These are phyloP conservation scores for Pelecanoides urinatrix DNA, from an alignment of 2,113 vertebrate genomes.

Conservation along the genomic window DNA sequence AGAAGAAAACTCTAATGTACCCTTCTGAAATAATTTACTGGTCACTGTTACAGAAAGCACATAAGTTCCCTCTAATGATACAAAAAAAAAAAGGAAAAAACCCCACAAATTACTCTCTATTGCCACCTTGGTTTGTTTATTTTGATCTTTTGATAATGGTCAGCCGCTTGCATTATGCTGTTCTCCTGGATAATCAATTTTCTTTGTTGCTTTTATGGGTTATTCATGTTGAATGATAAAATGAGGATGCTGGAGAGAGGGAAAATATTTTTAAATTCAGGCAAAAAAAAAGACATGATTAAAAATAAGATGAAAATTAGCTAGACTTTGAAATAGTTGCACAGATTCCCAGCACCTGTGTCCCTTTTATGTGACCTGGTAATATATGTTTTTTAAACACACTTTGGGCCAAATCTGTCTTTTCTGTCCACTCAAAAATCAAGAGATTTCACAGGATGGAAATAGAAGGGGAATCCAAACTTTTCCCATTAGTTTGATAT, in stretches of 20 bases:
- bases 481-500: not conserved
- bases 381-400: not conserved
- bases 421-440: not conserved
- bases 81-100: not conserved
- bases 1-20: not conserved
- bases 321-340: not conserved
- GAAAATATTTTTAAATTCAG: not conserved
- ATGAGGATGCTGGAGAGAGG: not conserved
- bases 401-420: not conserved
- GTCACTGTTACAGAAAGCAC: not conserved
- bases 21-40: not conserved
- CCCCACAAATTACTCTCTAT: not conserved
- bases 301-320: not conserved
- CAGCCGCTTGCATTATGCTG: not conserved
- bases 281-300: rapidly evolving
- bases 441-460: not conserved
- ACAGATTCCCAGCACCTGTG: not conserved
- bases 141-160: not conserved
- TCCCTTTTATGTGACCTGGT: not conserved
- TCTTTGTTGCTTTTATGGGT: not conserved
- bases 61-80: not conserved
- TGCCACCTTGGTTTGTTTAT: not conserved
- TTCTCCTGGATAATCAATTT: not conserved
- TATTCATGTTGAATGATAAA: not conserved
- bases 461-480: not conserved